These are phyloP conservation scores for Andricus grossulariae DNA, from an alignment of 1,140 invertebrate species.

Conservation along the genomic window DNA sequence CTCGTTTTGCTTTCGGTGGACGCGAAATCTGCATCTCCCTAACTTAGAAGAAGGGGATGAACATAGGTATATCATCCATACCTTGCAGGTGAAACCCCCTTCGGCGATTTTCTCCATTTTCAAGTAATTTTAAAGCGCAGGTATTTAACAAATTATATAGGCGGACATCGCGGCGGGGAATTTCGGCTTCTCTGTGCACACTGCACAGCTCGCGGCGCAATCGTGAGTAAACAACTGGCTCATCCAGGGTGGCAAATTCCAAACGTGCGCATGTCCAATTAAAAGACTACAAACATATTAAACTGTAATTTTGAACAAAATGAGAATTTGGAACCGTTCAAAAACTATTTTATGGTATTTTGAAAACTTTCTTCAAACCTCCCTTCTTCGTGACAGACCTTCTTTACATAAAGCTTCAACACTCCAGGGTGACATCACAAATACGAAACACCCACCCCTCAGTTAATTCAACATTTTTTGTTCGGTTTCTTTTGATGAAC, in stretches of 20 bases:
- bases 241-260: not conserved
- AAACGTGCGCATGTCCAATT: no score
- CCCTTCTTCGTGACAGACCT: no score
- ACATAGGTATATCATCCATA: constrained; percentile 20
- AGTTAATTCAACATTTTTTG: no score
- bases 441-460: no score
- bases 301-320: no score
- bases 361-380: no score
- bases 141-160: constrained; percentile 61
- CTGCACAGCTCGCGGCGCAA: not conserved
- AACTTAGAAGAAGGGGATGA: constrained; percentile 11
- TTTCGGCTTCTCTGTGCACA: constrained; percentile 41
- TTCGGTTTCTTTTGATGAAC: no score
- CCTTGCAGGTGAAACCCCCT: constrained; percentile 47
- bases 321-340: no score
- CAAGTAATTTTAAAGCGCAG: constrained; percentile 57
- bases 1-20: constrained; percentile 45
- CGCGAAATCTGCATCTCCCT: constrained; percentile 57
- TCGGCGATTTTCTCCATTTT: constrained; percentile 54
- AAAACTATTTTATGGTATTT: no score
- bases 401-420: no score
- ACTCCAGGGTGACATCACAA: no score
- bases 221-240: not conserved
- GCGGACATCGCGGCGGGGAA: constrained; percentile 52
- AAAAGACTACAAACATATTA: no score